Conservation (phyloP, 2,797 vertebrate species). For the Platalea minor region DNA sequence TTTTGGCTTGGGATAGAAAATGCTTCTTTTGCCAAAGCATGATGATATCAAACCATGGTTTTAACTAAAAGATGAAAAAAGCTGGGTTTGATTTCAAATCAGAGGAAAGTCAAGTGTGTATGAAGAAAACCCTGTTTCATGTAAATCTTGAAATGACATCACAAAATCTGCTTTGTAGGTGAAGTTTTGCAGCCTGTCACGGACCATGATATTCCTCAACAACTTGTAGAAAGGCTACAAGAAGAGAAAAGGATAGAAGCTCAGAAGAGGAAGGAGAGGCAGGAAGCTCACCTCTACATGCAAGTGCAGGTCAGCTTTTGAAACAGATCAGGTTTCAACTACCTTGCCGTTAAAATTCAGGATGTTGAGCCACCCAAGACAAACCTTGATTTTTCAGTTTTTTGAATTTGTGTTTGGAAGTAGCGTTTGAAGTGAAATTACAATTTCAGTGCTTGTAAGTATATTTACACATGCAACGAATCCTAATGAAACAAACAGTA, state of each 20-base stretch:
- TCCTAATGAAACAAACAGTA: background rate
- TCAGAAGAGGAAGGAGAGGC: constrained; percentile 97
- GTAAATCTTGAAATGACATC: background rate
- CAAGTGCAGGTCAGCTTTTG: constrained; percentile 86
- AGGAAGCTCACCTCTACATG: constrained; percentile 99
- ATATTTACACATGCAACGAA: background rate
- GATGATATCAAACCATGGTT: background rate
- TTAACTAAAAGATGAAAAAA: background rate
- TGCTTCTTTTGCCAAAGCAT: background rate
- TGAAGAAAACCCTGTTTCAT: background rate
- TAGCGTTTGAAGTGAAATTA: background rate
- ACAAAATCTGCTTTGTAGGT: constrained; percentile 72
- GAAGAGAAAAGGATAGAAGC: constrained; percentile 98
- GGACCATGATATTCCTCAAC: constrained; percentile 96
- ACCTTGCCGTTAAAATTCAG: background rate
- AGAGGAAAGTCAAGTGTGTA: background rate
- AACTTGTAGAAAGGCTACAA: constrained; percentile 95
- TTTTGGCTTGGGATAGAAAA: background rate
- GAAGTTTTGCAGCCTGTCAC: constrained; percentile 95
- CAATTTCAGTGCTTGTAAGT: background rate
- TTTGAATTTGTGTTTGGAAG: background rate
- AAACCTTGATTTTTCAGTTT: background rate
- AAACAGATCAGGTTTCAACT: background rate
- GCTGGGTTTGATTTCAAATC: background rate
- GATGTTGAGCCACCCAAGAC: background rate